Base-by-base conservation (phyloP, 1,140 invertebrate species). In the Orchesella cincta region DNA sequence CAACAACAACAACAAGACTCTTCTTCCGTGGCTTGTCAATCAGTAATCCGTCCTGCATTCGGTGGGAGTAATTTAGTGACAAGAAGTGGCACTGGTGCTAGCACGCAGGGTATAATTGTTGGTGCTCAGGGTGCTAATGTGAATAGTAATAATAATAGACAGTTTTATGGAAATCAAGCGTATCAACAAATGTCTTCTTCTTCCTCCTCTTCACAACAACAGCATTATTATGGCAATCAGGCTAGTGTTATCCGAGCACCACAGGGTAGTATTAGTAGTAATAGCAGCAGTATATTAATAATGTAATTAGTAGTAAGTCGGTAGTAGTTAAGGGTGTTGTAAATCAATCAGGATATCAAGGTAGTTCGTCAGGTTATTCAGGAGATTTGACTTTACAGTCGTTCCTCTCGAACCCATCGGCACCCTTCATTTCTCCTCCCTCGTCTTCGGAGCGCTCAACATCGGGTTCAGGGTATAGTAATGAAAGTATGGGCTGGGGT, bases 11-110 rank as follows among this genome's bases (percentile, higher is more conserved):
- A n/a, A n/a, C n/a, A n/a, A n/a, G n/a, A n/a, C n/a, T n/a, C n/a
- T n/a, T n/a, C n/a, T n/a, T n/a, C n/a, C n/a, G n/a, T n/a, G 8
- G 54, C 54, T 57, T 57, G 3, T 51, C 75, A 26, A 33, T 71
- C 51, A 76, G 64, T 76, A 2, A 76, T 76, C 75, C 75, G 64
- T 76, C 75, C 75, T 26, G 73, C 26, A 34, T 57, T 75, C 29
- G 51, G 26, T 51, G n/a, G n/a, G n/a, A 14, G 54, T 16, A 57
- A 20, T 46, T 46, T 20, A 57, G 23, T 16, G 14, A 26, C 54
- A 5, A 57, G 8, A 16, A 57, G 26, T 57, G 26, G 54, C 26
- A 26, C 8, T 57, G 26, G 26, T 26, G n/a, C 14, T n/a, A 57
- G 54, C 26, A 57, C 14, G n/a, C n/a, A n/a, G n/a, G n/a, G n/a